Evolutionary conservation across 2,797 vertebrate species (phyloP), one percentile per base, ranked within the genome.

Genomic region (Mormyrus proboscirostris): DNA sequence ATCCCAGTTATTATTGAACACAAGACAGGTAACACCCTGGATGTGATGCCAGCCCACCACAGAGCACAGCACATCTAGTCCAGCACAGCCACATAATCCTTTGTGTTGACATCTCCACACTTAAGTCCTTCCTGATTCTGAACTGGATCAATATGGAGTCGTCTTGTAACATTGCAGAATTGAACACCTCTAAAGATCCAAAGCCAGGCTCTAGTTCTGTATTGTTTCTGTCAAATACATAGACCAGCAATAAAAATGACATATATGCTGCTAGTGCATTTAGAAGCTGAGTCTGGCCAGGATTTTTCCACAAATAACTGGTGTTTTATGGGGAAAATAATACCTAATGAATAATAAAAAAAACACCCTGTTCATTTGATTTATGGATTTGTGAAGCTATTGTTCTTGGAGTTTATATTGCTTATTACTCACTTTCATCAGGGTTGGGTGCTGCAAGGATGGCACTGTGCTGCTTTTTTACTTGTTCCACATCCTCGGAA

Each of bases 381-480:
- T 73, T 73, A 14, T 38, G 33, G 14, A 82, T 82, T 47, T 82
- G 76, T 47, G 41, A 47, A 82, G 41, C 41, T 47, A 19, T 41
- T 44, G 73, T 22, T 82, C 7, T 82, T 22, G 76, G 38, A 44
- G 38, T 44, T 47, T 4, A n/a, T 22, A n/a, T 29, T 41, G 7
- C 12, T 41, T 55, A 16, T 29, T 3, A 94, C 97, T 97, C 94
- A 98, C 98, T 98, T 93, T 98, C 98, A 5, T 98, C 97, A 33
- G 98, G 97, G 94, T 98, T 98, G 90, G 98, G 98, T 16, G 98
- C 97, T 0, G 97, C 97, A 92, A 98, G 93, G 92, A 98, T 98
- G 94, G 98, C 97, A n/a, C 98, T 98, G 93, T 98, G 98, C 95
- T 98, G 97, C 94, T 98, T 98, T 95, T 98, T 98, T 90, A 98